Evolutionary conservation across 2,888 invertebrate species (phyloP).

Genomic region (Spisula solida): DNA sequence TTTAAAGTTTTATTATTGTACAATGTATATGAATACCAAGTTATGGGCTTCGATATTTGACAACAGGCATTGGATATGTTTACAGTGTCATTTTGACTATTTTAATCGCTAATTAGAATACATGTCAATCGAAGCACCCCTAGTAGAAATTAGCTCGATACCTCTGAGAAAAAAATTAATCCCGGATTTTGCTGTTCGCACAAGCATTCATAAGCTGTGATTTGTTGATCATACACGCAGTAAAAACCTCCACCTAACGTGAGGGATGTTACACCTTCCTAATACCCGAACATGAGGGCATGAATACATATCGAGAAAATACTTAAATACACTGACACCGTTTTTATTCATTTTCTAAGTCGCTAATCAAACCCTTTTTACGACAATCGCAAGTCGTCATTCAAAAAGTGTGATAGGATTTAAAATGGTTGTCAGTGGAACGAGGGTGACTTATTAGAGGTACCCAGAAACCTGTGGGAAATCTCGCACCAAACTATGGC

Average conservation of each 20-base stretch:
- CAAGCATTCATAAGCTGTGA: conserved; percentile 11
- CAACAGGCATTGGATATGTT: too few species aligned
- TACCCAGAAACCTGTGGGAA: conserved; percentile 58
- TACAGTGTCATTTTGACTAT: too few species aligned
- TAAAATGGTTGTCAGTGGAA: conserved; percentile 28
- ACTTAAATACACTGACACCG: conserved; percentile 22
- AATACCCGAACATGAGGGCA: neutral
- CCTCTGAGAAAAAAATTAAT: conserved; percentile 1
- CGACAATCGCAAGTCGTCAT: conserved; percentile 37
- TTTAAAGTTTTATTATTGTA: too few species aligned
- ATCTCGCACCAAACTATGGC: conserved; percentile 47
- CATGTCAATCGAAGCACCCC: too few species aligned
- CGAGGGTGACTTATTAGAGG: conserved; percentile 31
- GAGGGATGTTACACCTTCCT: conserved; percentile 48
- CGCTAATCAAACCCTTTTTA: conserved; percentile 48
- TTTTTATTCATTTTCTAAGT: conserved; percentile 36
- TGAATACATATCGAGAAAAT: conserved; percentile 12
- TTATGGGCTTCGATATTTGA: too few species aligned
- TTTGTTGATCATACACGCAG: conserved; percentile 10
- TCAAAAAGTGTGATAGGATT: conserved; percentile 53
- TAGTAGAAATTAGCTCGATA: neutral
- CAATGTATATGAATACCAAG: too few species aligned
- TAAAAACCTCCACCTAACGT: neutral
- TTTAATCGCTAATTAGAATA: too few species aligned
- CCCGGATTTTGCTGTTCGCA: conserved; percentile 34